A percentile compares a stretch with the other conserved stretches of the same genome.
phyloP scores from a whole-genome alignment of 2,888 invertebrate genomes.

The Acanthosepion lycidas region DNA sequence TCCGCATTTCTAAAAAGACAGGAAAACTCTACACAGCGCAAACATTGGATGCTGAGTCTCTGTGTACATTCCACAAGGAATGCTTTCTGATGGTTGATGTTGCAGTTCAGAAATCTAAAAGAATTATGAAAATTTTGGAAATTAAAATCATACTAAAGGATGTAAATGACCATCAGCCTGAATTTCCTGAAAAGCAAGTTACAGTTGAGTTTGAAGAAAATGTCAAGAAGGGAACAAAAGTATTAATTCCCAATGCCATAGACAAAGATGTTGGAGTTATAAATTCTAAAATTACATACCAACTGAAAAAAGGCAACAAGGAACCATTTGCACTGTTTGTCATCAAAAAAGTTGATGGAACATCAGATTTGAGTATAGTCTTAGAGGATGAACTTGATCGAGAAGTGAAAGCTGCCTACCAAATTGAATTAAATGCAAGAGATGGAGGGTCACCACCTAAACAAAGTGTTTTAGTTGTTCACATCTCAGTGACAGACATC shows the following conservation, averaged over 20 bases:
- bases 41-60: not conserved
- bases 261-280: not conserved
- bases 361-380: slow-evolving; percentile 11
- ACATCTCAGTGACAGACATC: not conserved
- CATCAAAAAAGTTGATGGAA: not conserved
- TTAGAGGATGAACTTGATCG: not conserved
- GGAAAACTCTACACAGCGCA: not conserved
- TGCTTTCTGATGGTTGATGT: not conserved
- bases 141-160: not conserved
- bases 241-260: not conserved
- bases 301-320: not conserved
- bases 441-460: not conserved
- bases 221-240: not conserved
- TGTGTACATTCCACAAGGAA: not conserved
- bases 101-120: not conserved
- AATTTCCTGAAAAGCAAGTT: not conserved
- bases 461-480: not conserved
- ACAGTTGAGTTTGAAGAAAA: not conserved
- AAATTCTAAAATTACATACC: not conserved
- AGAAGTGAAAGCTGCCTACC: not conserved
- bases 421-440: not conserved
- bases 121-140: not conserved
- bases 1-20: not conserved
- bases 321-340: slow-evolving; percentile 33
- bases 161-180: not conserved